A percentile compares a stretch with the other conserved stretches of the same genome.
phyloP scores from a whole-genome alignment of 1,140 invertebrate species.

The Drosophila bifasciata region DNA sequence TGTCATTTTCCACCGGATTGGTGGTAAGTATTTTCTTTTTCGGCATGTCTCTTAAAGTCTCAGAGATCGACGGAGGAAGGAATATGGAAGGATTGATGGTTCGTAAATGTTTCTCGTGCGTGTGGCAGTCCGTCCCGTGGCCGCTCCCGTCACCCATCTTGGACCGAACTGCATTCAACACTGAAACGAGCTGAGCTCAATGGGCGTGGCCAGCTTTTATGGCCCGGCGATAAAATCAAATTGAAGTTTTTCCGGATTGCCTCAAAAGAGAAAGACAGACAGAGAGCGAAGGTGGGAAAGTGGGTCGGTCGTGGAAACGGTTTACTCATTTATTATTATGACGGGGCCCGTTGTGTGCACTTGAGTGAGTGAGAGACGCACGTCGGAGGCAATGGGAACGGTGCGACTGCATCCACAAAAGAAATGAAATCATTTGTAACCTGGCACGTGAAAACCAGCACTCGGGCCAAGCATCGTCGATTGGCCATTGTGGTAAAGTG shows the following conservation, averaged over 20 bases:
- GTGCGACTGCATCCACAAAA: background rate
- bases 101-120: too few relatives aligned
- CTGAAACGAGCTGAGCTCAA: slow-evolving; percentile 21
- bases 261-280: slow-evolving; percentile 8
- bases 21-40: too few relatives aligned
- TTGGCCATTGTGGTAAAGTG: slow-evolving; percentile 47
- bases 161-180: slow-evolving; percentile 37
- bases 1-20: too few relatives aligned
- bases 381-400: background rate
- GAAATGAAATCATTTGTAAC: slow-evolving; percentile 61
- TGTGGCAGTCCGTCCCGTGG: too few relatives aligned
- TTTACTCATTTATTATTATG: slow-evolving; percentile 67
- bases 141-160: background rate
- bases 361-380: slow-evolving; percentile 16
- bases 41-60: too few relatives aligned
- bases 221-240: slow-evolving; percentile 67
- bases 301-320: slow-evolving; percentile 40
- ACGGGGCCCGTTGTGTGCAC: slow-evolving; percentile 44
- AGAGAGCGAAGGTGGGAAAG: background rate
- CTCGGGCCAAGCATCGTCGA: slow-evolving; percentile 27
- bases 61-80: too few relatives aligned
- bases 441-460: slow-evolving; percentile 53
- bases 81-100: too few relatives aligned
- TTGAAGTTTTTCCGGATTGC: slow-evolving; percentile 49
- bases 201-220: slow-evolving; percentile 44